Percentiles rank a stretch among this genome's conserved stretches.
These are phyloP conservation scores for Cataglyphis albicans DNA, from an alignment of 2,888 invertebrate genomes.

Conservation along the genomic window DNA sequence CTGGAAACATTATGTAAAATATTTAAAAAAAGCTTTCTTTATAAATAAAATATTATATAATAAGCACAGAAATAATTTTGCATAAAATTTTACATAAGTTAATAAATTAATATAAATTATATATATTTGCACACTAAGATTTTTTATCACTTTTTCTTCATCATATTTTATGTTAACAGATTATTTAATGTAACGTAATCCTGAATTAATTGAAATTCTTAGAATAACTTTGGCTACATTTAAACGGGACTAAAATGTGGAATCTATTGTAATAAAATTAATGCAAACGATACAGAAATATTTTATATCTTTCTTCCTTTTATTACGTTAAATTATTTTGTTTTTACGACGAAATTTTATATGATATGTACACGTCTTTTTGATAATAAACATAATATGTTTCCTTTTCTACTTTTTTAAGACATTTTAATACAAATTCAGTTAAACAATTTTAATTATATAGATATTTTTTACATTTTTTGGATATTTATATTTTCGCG, in stretches of 20 bases:
- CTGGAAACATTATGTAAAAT: background rate
- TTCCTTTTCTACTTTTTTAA: background rate
- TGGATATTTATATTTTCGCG: background rate
- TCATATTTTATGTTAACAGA: background rate
- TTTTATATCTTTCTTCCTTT: background rate
- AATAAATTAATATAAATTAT: background rate
- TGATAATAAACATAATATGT: conserved; percentile 3
- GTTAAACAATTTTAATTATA: background rate
- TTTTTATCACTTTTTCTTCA: background rate
- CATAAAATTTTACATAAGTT: background rate
- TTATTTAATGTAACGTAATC: conserved; percentile 8
- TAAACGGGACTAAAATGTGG: background rate
- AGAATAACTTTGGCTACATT: background rate
- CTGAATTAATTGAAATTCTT: conserved; percentile 12
- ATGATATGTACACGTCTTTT: background rate
- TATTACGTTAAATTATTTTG: background rate
- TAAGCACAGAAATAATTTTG: background rate
- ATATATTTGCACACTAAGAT: background rate
- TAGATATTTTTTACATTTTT: background rate
- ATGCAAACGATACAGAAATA: background rate
- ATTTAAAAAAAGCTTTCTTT: background rate
- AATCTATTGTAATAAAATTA: background rate
- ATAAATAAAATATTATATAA: background rate
- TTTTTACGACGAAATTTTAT: background rate
- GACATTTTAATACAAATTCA: conserved; percentile 1